Evolutionary conservation across 2,797 vertebrate species (phyloP), one percentile per base, ranked within the genome.

Genomic region (Halcyon chelicuti): DNA sequence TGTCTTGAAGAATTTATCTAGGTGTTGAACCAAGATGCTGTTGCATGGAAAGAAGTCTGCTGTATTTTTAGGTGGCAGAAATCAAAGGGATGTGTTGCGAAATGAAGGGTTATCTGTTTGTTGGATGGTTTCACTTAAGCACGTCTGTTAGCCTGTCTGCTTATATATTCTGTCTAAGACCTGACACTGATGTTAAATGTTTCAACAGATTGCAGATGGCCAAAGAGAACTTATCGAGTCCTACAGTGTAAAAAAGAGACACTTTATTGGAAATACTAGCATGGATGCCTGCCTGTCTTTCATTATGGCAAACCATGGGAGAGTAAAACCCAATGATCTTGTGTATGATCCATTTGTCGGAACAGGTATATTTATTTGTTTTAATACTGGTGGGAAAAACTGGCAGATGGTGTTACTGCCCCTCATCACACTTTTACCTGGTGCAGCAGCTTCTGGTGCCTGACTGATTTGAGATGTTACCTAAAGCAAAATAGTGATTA

Each of bases 271-370:
- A 80, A 99, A 99, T 97, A 99, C 99, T 3, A 99, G 99, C 96
- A 99, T 99, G 99, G 99, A 99, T 49, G 99, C 99, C 39, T 99
- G 99, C 29, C 98, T 99, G 39, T 99, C 99, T 25, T 99, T 99
- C 96, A 99, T 99, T 77, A 99, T 99, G 99, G 98, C 99, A 75
- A 99, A 99, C 97, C 99, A 99, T 2, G 99, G 98, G 40, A 98
- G 95, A 98, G 98, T 99, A 87, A 99, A 99, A 96, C 96, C 99
- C 94, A 98, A 99, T 58, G 99, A 99, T 97, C 75, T 99, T 31
- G 99, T 99, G 14, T 99, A 99, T 92, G 99, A 99, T 97, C 99
- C 99, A 1, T 99, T 99, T 98, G 99, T 99, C 88, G 99, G 99
- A 97, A 99, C 99, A 97, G 99, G 99, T 99, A 97, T 98, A 31